phyloP scores from a whole-genome alignment of 2,888 invertebrate species.

The Melangyna quadrimaculata region DNA sequence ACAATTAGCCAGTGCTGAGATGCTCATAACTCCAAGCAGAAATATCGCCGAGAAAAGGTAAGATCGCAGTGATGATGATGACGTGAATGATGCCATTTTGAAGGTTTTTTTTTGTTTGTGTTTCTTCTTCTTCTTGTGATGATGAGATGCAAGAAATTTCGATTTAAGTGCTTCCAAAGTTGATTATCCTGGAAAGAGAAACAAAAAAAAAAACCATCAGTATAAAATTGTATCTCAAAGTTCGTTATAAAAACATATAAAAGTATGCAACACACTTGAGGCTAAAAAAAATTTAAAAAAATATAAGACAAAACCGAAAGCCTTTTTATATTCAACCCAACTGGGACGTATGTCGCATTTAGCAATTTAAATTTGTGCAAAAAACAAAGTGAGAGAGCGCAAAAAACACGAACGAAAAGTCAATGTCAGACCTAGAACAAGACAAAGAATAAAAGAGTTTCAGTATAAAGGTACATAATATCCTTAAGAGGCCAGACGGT shows the following conservation, averaged over 20 bases:
- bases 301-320: not conserved
- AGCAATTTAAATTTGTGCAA: constrained; percentile 63
- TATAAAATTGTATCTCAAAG: constrained; percentile 28
- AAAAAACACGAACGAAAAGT: constrained; percentile 23
- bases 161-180: constrained; percentile 12
- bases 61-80: constrained; percentile 62
- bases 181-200: constrained; percentile 59
- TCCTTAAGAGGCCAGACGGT: constrained; percentile 62
- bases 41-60: constrained; percentile 57
- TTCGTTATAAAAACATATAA: constrained; percentile 29
- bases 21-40: constrained; percentile 64
- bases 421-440: constrained; percentile 45
- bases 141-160: constrained; percentile 34
- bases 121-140: not conserved
- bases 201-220: constrained; percentile 14
- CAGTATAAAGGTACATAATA: constrained; percentile 23
- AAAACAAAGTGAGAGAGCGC: not conserved
- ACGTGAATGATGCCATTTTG: constrained; percentile 63
- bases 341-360: constrained; percentile 45
- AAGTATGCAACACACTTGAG: constrained; percentile 36
- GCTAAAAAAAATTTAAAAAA: not conserved
- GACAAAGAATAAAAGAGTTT: constrained; percentile 18
- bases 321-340: constrained; percentile 41
- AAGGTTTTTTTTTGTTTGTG: not conserved
- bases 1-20: constrained; percentile 85